A percentile compares a stretch with the other conserved stretches of the same genome.
Evolutionary conservation across 1,140 invertebrate genomes (phyloP).

Genomic region (Belonocnema kinseyi): DNA sequence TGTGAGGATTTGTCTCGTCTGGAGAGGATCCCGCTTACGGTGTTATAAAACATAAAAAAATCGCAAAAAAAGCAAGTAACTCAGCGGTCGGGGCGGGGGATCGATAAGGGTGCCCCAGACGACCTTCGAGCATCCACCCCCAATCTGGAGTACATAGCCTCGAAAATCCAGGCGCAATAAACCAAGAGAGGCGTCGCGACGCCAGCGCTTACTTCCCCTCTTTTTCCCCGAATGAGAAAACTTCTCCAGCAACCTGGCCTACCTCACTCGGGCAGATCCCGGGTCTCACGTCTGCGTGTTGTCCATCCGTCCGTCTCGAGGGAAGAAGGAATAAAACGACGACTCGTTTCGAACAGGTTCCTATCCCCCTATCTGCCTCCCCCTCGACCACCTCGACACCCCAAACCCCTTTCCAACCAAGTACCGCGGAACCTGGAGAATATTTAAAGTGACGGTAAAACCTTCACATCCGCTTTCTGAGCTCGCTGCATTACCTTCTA

Average conservation of each 20-base stretch:
- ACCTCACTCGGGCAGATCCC: slow-evolving; percentile 54
- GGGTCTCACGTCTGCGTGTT: slow-evolving; percentile 35
- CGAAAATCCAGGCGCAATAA: slow-evolving; percentile 57
- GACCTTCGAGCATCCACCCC: slow-evolving; percentile 63
- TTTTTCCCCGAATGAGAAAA: slow-evolving; percentile 25
- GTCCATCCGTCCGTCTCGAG: slow-evolving; percentile 40
- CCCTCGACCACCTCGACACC: background rate
- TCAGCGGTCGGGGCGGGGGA: slow-evolving; percentile 46
- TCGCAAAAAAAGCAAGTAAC: background rate
- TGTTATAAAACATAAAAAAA: background rate
- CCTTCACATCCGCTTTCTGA: slow-evolving; percentile 48
- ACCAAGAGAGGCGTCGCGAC: slow-evolving; percentile 41
- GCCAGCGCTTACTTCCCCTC: slow-evolving; percentile 32
- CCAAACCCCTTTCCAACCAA: slow-evolving; percentile 12
- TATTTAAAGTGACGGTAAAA: slow-evolving; percentile 44
- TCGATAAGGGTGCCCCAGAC: slow-evolving; percentile 71
- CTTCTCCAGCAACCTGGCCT: slow-evolving; percentile 57
- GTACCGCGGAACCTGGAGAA: slow-evolving; percentile 37
- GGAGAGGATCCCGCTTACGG: too few species aligned
- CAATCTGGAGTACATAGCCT: slow-evolving; percentile 54
- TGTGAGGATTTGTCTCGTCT: background rate
- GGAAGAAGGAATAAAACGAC: slow-evolving; percentile 44
- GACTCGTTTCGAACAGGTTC: slow-evolving; percentile 53
- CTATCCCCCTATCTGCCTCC: slow-evolving; percentile 37
- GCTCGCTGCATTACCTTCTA: slow-evolving; percentile 11